phyloP scores from a whole-genome alignment of 2,113 vertebrate genomes.

The Rynchops niger region DNA sequence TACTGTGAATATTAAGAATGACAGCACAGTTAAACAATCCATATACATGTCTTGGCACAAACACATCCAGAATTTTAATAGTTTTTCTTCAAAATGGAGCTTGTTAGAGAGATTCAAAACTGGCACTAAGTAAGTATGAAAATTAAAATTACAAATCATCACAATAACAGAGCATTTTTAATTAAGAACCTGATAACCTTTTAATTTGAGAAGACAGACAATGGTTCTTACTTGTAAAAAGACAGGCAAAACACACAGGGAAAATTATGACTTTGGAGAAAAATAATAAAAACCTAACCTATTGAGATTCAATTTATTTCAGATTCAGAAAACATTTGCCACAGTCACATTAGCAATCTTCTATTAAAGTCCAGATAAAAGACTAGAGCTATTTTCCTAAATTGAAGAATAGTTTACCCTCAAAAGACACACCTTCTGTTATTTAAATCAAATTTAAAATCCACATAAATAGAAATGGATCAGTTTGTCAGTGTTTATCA shows the following conservation, averaged over 20 bases:
- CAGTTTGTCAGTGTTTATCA: conserved; percentile 13
- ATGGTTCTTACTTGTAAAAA: neutral
- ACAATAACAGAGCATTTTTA: neutral
- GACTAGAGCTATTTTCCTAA: conserved; percentile 27
- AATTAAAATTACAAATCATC: conserved; percentile 6
- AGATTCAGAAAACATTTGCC: neutral
- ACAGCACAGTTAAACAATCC: conserved; percentile 92
- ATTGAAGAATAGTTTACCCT: neutral
- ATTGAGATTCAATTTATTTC: conserved; percentile 5
- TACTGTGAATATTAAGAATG: conserved; percentile 96
- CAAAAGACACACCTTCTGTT: conserved; percentile 14
- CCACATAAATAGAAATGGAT: conserved; percentile 15
- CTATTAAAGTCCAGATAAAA: neutral
- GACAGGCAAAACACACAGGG: neutral
- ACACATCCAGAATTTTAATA: conserved; percentile 91
- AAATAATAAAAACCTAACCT: conserved; percentile 17
- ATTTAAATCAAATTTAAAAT: conserved; percentile 22
- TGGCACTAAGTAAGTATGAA: conserved; percentile 51
- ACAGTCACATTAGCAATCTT: conserved; percentile 22
- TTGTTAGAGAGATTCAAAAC: conserved; percentile 62
- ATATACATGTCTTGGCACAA: conserved; percentile 89
- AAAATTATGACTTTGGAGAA: conserved; percentile 19
- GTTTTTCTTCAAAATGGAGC: conserved; percentile 75
- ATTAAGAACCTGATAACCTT: conserved; percentile 9
- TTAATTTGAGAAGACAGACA: neutral